A percentile compares a stretch with the other conserved stretches of the same genome.
Evolutionary conservation across 2,113 vertebrate species (phyloP).

Genomic region (Malurus alboscapulatus): DNA sequence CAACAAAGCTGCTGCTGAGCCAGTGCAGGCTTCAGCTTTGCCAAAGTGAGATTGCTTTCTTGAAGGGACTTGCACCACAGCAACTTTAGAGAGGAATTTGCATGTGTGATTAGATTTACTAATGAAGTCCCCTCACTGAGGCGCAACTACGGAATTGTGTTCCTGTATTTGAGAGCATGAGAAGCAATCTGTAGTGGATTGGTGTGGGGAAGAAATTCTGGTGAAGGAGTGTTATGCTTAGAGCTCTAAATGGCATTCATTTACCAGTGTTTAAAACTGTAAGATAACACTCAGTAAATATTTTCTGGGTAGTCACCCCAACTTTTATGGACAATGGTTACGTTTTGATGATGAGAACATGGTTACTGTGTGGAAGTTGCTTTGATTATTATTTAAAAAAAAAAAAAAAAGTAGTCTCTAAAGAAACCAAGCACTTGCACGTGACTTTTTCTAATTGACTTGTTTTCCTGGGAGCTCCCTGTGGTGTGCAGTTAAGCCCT

Average conservation of each 20-base stretch:
- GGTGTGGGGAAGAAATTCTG: not conserved
- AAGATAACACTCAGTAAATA: not conserved
- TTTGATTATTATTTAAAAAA: not conserved
- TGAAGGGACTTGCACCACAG: not conserved
- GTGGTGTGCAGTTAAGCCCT: slow-evolving; percentile 38
- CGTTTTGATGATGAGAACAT: not conserved
- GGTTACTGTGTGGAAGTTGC: not conserved
- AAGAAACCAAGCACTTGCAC: slow-evolving; percentile 7
- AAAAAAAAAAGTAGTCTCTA: not conserved
- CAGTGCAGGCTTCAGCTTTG: not conserved
- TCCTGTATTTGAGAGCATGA: not conserved
- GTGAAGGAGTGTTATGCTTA: not conserved
- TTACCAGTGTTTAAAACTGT: not conserved
- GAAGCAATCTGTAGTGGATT: not conserved
- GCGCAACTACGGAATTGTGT: not conserved
- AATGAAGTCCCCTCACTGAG: not conserved
- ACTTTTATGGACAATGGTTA: rapidly evolving
- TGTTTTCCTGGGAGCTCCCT: slow-evolving; percentile 51
- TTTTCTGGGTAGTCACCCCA: not conserved
- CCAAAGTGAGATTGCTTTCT: not conserved
- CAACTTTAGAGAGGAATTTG: not conserved
- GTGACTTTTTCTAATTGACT: slow-evolving; percentile 51
- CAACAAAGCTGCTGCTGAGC: not conserved
- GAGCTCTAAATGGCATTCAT: not conserved
- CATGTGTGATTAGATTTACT: not conserved